Conservation (phyloP, 2,888 invertebrate species). For the Pammene fasciana region DNA sequence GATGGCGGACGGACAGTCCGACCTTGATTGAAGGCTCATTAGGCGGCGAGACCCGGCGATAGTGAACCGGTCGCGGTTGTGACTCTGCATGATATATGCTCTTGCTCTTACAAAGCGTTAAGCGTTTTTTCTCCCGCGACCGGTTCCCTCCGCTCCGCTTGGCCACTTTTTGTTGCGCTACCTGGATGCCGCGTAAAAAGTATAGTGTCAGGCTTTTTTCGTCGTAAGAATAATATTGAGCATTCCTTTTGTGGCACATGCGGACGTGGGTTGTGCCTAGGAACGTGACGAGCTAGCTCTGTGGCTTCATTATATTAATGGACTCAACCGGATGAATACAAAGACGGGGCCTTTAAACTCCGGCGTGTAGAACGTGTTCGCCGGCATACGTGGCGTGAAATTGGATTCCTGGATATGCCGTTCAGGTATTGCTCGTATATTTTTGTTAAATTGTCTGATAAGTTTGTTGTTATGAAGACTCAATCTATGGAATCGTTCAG, state of each 20-base stretch:
- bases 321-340: constrained; percentile 78
- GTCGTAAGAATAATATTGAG: constrained; percentile 78
- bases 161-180: constrained; percentile 73
- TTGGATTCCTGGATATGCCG: constrained; percentile 59
- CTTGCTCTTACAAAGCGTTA: constrained; percentile 69
- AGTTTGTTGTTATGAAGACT: not conserved
- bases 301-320: constrained; percentile 82
- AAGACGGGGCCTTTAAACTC: constrained; percentile 76
- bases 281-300: constrained; percentile 75
- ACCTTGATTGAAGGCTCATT: constrained; percentile 82
- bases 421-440: constrained; percentile 22
- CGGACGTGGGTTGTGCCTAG: constrained; percentile 72
- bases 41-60: constrained; percentile 61
- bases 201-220: constrained; percentile 73
- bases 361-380: constrained; percentile 67
- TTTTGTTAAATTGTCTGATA: constrained; percentile 15
- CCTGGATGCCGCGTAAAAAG: constrained; percentile 75
- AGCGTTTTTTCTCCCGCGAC: constrained; percentile 65
- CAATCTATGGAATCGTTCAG: not conserved
- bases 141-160: constrained; percentile 67
- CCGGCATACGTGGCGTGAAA: constrained; percentile 64
- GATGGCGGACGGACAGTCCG: constrained; percentile 56
- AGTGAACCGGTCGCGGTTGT: constrained; percentile 72
- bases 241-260: constrained; percentile 80
- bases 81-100: constrained; percentile 80